Percentiles rank a stretch among this genome's conserved stretches.
Conservation (phyloP, 1,140 invertebrate genomes). For the Drosophila repletoides region DNA sequence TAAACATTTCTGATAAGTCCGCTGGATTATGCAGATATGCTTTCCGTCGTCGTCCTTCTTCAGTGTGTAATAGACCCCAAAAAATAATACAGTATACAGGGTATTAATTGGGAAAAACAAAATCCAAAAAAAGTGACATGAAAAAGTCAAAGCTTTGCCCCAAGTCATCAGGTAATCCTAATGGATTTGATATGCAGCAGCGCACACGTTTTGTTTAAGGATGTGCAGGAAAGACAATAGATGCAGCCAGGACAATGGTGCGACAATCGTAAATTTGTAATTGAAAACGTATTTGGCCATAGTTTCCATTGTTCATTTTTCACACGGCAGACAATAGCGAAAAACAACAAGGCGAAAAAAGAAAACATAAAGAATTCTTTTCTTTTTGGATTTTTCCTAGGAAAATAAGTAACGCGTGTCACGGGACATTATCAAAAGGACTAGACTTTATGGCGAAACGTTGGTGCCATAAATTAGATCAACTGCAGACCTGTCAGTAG, state of each 20-base stretch:
- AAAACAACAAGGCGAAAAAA: conserved; percentile 9
- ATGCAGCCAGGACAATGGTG: conserved; percentile 29
- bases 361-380: conserved; percentile 14
- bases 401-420: conserved; percentile 14
- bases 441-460: conserved; percentile 10
- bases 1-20: no score
- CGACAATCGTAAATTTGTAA: conserved; percentile 72
- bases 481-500: conserved; percentile 18
- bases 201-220: conserved; percentile 34
- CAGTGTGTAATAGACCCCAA: background rate
- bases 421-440: background rate
- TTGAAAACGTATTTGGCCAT: conserved; percentile 64
- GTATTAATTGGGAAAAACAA: no score
- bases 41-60: no score
- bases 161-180: conserved; percentile 14
- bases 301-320: conserved; percentile 47
- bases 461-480: conserved; percentile 34
- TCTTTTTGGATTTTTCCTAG: background rate
- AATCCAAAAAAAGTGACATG: no score
- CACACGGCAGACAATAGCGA: conserved; percentile 43
- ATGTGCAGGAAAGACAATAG: conserved; percentile 27
- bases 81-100: background rate
- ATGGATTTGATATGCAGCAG: conserved; percentile 60
- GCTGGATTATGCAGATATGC: no score
- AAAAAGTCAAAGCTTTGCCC: conserved; percentile 30